Evolutionary conservation across 2,113 vertebrate genomes (phyloP).

Genomic region (Gadus chalcogrammus): DNA sequence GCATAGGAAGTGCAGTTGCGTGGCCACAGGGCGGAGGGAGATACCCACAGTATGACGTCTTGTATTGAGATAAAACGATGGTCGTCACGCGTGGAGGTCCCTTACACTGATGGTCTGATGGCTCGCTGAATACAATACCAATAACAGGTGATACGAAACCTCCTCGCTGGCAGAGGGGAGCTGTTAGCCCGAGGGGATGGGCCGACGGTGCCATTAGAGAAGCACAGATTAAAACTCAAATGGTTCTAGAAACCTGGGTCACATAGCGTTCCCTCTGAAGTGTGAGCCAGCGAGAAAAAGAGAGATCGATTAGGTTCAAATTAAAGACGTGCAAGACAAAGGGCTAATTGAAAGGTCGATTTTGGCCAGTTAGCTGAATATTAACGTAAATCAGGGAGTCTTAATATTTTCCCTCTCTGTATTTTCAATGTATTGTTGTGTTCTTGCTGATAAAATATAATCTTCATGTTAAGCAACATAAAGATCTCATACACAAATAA

Average conservation of each 20-base stretch:
- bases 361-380: too few species aligned
- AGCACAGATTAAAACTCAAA: conserved; percentile 3
- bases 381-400: too few species aligned
- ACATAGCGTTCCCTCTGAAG: too few species aligned
- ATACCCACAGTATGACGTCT: conserved; percentile 20
- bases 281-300: background rate
- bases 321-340: too few species aligned
- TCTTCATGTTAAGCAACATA: too few species aligned
- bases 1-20: conserved; percentile 11
- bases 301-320: background rate
- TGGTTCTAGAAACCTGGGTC: too few species aligned
- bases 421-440: too few species aligned
- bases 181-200: conserved; percentile 55
- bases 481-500: too few species aligned
- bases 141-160: conserved; percentile 64
- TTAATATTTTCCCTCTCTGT: too few species aligned
- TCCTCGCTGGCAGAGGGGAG: conserved; percentile 47
- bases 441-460: too few species aligned
- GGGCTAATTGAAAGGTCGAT: too few species aligned
- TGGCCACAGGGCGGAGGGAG: conserved; percentile 15
- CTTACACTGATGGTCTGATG: conserved; percentile 27
- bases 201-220: conserved; percentile 47
- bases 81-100: conserved; percentile 32
- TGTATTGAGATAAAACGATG: conserved; percentile 22
- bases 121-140: conserved; percentile 55